Evolutionary conservation across 1,140 invertebrate species (phyloP), one percentile per base, ranked within the genome.

Genomic region (Rhagoletis zephyria): DNA sequence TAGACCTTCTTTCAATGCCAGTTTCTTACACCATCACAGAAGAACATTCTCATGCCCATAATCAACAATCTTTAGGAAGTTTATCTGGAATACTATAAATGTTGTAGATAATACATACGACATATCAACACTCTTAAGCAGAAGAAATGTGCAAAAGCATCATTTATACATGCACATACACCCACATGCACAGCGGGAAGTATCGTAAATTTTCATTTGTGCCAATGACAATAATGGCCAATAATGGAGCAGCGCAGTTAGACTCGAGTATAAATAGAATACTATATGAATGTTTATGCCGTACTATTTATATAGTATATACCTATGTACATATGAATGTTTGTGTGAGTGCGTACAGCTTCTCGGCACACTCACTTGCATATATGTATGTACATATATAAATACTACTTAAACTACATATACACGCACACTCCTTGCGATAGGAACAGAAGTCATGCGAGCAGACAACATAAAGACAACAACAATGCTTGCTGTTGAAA

Each of bases 191-290:
- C 60, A 61, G 56, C 56, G 2, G 40, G 85, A 85, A 56, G 7
- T 61, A 48, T 85, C 56, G 60, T 85, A 85, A 85, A 85, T 85
- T 85, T 85, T 85, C 30, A 85, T 85, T 51, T 85, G 63, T 85
- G 85, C 30, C 85, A 60, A 85, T 85, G 85, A 63, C 56, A 85
- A 85, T 85, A 85, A 85, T 85, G 30, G 85, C 59, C 85, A 85
- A 85, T 85, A 85, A 85, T 85, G 85, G 85, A 16, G 42, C 45
- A 56, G 42, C 45, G 19, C 48, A 81, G 74, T 59, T n/a, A 81
- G 74, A 81, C 14, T 56, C 16, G 56, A 81, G 74, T 81, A 19
- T n/a, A 81, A 81, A 56, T 81, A 59, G 74, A 81, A 81, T 77
- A 42, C 10, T 42, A 42, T 67, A 67, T 9, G 48, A 10, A 56